A percentile compares a stretch with the other conserved stretches of the same genome.
Conservation (phyloP, 2,888 invertebrate species). For the Lasiommata megera region DNA sequence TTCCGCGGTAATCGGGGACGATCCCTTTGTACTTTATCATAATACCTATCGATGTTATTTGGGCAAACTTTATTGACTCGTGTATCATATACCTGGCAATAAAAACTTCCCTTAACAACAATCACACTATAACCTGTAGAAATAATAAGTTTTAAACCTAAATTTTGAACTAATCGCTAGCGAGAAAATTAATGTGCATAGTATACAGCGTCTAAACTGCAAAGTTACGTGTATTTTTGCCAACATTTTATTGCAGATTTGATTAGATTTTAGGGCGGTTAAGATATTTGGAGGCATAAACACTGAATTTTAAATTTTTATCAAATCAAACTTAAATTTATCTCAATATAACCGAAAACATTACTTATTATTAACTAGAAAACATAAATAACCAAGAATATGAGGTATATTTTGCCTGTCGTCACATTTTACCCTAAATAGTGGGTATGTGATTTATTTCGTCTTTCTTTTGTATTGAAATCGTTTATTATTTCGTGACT, state of each 20-base stretch:
- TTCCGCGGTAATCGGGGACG: slow-evolving; percentile 59
- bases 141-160: too few relatives aligned
- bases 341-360: too few relatives aligned
- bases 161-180: too few relatives aligned
- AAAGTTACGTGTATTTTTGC: too few relatives aligned
- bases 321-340: background rate
- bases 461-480: background rate
- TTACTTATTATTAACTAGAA: too few relatives aligned
- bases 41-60: slow-evolving; percentile 50
- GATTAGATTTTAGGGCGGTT: too few relatives aligned
- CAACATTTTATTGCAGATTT: too few relatives aligned
- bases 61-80: slow-evolving; percentile 24
- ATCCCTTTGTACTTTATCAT: slow-evolving; percentile 68
- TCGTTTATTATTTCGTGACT: background rate
- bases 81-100: slow-evolving; percentile 23
- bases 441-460: slow-evolving; percentile 4
- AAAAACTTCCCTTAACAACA: slow-evolving; percentile 5
- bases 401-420: background rate
- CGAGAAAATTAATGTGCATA: too few relatives aligned
- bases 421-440: background rate
- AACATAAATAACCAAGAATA: background rate
- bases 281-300: too few relatives aligned
- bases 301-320: too few relatives aligned
- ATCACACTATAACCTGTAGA: too few relatives aligned
- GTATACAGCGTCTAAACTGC: too few relatives aligned